These are phyloP conservation scores for Tanypteryx hageni DNA, from an alignment of 2,888 invertebrate genomes.

Conservation along the genomic window DNA sequence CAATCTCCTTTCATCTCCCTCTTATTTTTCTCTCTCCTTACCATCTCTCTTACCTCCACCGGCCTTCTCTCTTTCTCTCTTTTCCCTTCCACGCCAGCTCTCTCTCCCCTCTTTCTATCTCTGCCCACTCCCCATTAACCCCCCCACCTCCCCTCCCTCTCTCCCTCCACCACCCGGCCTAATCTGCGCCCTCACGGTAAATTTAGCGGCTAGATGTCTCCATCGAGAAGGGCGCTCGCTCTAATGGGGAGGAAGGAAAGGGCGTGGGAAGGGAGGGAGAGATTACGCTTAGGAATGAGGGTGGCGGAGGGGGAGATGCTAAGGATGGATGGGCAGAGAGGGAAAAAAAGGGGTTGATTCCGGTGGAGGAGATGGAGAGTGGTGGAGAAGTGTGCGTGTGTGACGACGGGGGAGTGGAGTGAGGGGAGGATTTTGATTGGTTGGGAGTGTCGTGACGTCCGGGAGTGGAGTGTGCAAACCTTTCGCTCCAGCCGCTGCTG, in stretches of 20 bases:
- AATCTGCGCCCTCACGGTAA: constrained; percentile 65
- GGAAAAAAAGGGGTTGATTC: not conserved
- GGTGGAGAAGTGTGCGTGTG: not conserved
- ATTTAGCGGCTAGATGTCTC: constrained; percentile 65
- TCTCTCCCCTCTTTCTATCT: not conserved
- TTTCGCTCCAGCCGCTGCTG: not conserved
- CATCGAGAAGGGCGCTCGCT: constrained; percentile 55
- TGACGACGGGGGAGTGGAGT: not conserved
- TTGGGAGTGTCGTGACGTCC: constrained; percentile 12
- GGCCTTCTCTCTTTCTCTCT: not conserved
- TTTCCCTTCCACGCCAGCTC: not conserved
- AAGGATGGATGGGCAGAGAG: not conserved
- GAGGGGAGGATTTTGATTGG: constrained; percentile 1
- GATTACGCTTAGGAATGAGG: not conserved
- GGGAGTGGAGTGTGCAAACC: not conserved
- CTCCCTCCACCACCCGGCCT: not conserved
- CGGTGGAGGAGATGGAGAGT: not conserved
- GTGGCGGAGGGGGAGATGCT: not conserved
- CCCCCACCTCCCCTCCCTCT: not conserved
- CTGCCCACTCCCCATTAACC: not conserved
- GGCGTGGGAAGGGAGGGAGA: not conserved
- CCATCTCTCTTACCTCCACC: not conserved
- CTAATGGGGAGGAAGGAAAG: constrained; percentile 59
- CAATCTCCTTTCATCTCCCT: no score
- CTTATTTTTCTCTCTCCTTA: not conserved